Percentiles rank a stretch among this genome's conserved stretches.
Conservation (phyloP, 1,140 invertebrate genomes). For the Chymomyza costata region DNA sequence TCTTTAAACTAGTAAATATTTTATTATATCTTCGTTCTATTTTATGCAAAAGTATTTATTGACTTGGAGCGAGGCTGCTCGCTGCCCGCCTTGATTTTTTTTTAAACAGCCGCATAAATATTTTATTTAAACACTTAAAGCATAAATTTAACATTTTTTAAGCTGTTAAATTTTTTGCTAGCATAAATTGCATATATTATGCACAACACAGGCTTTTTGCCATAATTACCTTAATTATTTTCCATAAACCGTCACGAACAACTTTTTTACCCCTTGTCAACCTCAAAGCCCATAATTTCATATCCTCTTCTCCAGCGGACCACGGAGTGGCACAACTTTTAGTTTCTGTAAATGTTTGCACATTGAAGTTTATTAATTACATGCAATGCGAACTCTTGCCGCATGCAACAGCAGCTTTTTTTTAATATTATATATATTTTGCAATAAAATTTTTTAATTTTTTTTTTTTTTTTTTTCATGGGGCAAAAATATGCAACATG, state of each 20-base stretch:
- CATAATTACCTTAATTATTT: conserved; percentile 73
- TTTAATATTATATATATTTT: too few relatives aligned
- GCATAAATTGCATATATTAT: conserved; percentile 59
- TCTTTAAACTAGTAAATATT: too few relatives aligned
- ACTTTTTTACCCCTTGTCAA: not conserved
- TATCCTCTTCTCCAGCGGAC: not conserved
- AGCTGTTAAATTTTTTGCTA: too few relatives aligned
- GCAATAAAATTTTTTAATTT: conserved; percentile 3
- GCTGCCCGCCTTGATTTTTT: not conserved
- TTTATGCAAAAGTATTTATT: conserved; percentile 21
- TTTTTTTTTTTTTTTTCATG: too few relatives aligned
- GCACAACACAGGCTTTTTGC: conserved; percentile 25
- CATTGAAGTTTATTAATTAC: conserved; percentile 65
- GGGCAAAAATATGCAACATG: conserved; percentile 53
- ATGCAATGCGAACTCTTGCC: conserved; percentile 15
- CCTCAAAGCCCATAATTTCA: too few relatives aligned
- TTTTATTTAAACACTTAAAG: conserved; percentile 26
- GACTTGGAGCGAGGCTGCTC: conserved; percentile 11
- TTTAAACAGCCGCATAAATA: conserved; percentile 20
- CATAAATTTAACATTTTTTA: conserved; percentile 28
- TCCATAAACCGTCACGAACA: conserved; percentile 60
- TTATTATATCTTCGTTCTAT: too few relatives aligned
- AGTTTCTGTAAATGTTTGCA: conserved; percentile 53
- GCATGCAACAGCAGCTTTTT: too few relatives aligned
- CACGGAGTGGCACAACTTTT: not conserved